Base-by-base conservation (phyloP, 2,797 vertebrate species). In the Hephaestus fuliginosus region DNA sequence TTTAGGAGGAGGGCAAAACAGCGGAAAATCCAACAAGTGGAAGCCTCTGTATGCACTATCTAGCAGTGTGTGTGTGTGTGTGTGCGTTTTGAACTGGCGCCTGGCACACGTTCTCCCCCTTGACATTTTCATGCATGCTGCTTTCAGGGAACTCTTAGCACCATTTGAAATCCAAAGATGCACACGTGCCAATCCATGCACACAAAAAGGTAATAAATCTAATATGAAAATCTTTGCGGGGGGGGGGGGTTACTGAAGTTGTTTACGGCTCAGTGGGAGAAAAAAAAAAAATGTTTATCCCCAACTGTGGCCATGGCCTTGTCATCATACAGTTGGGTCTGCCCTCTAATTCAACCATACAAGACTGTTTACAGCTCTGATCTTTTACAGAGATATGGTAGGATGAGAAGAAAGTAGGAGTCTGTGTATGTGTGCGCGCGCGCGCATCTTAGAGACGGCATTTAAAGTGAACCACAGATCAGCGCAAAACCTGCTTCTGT, bases 1-100 rank as follows among this genome's bases (percentile, higher is more conserved):
- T 87, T 86, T 70, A 65, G 73, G 82, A 25, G 43, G 68, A 86
- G 85, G 78, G 77, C 76, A 89, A 89, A 93, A 91, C 86, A 81
- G 74, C 17, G 41, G 76, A 81, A 85, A 89, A 80, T 80, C 66
- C 67, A 82, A 48, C 81, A 81, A 78, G 74, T 75, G 58, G 44
- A 81, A 15, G 67, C 49, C 20, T 86, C n/a, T 52, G 55, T 63
- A 14, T 65, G 44, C 44, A 18, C n/a, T 4, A 76, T 67, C 52
- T 53, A 33, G 33, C 8, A 10, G 43, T 7, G 28, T 66, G 72
- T 76, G 39, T 7, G 28, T 66, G 72, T 76, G 39, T 61, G 73
- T 77, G 39, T 74, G 60, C 75, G 70, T 84, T 84, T 88, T 71
- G 53, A 74, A 46, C 68, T 14, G 20, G 44, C 11, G n/a, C 30